These are phyloP conservation scores for Frieseomelitta varia DNA, from an alignment of 1,140 invertebrate species.

Conservation along the genomic window DNA sequence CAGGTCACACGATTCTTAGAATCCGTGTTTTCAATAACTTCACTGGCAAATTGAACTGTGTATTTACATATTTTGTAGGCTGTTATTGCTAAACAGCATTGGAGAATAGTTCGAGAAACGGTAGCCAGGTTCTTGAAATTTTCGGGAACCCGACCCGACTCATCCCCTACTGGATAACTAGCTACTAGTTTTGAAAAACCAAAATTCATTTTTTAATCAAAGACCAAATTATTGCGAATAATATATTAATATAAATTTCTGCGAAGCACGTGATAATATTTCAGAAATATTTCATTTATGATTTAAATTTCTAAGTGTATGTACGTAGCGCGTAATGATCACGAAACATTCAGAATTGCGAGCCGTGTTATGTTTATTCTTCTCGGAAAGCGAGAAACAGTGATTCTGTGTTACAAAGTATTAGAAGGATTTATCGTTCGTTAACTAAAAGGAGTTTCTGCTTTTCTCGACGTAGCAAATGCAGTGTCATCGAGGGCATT, in stretches of 20 bases:
- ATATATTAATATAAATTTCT: not conserved
- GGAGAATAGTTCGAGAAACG: too few relatives aligned
- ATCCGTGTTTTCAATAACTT: too few relatives aligned
- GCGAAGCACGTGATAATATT: slow-evolving; percentile 16
- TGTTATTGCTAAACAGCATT: too few relatives aligned
- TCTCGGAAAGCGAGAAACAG: not conserved
- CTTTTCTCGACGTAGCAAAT: slow-evolving; percentile 39
- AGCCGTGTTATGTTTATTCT: not conserved
- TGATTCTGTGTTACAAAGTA: not conserved
- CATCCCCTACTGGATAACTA: too few relatives aligned
- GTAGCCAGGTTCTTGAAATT: too few relatives aligned
- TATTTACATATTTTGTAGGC: too few relatives aligned
- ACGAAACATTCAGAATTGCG: not conserved
- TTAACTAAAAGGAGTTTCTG: not conserved
- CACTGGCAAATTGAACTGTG: too few relatives aligned
- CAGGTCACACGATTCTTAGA: too few relatives aligned
- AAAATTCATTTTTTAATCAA: not conserved
- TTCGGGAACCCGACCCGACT: too few relatives aligned
- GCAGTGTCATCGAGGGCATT: slow-evolving; percentile 16
- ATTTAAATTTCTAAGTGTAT: not conserved
- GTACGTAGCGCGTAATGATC: not conserved
- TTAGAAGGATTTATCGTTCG: not conserved
- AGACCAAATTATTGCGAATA: not conserved
- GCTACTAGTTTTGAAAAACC: not conserved
- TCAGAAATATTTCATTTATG: not conserved